Conservation (phyloP, 2,113 vertebrate genomes). For the Tragelaphus imberbis region DNA sequence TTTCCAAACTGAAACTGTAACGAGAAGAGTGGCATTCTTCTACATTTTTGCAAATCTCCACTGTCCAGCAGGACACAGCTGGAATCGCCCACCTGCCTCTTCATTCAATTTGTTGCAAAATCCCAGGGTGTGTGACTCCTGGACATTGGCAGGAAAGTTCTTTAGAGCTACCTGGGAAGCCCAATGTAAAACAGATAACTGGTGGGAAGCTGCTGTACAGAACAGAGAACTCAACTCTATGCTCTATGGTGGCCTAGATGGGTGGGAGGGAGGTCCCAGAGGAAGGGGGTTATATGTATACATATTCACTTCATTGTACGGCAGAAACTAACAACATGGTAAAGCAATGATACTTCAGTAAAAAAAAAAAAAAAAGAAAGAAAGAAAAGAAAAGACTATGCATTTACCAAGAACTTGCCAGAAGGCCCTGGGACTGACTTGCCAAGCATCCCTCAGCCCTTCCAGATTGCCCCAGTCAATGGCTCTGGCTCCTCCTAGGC, state of each 20-base stretch:
- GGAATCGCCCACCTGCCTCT: not conserved
- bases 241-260: not conserved
- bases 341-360: not conserved
- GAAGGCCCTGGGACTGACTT: not conserved
- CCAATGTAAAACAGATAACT: not conserved
- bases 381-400: not conserved
- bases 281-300: not conserved
- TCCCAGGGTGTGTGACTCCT: not conserved
- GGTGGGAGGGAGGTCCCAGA: not conserved
- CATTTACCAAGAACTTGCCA: not conserved
- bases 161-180: not conserved
- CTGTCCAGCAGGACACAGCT: not conserved
- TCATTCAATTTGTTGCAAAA: not conserved
- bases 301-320: not conserved
- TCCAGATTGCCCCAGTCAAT: fast-evolving
- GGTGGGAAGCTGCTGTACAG: not conserved
- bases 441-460: fast-evolving
- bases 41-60: not conserved
- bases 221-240: not conserved
- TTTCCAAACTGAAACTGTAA: not conserved
- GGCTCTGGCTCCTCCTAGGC: not conserved
- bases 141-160: not conserved
- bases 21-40: not conserved
- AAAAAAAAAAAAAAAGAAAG: not conserved
- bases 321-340: not conserved